Evolutionary conservation across 1,140 invertebrate species (phyloP).

Genomic region (Diprion similis): DNA sequence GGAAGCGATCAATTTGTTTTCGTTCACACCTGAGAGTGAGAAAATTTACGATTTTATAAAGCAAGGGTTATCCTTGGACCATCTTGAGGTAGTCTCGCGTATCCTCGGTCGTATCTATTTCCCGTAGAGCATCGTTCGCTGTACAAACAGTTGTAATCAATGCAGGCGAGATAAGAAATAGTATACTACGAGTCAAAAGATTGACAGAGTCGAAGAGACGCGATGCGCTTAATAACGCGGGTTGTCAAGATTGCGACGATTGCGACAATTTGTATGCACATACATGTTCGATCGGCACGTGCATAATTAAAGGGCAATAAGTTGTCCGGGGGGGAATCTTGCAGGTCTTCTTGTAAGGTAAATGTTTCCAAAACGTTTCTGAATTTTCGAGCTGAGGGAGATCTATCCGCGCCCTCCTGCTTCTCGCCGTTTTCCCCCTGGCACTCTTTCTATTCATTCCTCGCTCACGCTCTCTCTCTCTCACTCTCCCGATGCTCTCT

Average conservation of each 20-base stretch:
- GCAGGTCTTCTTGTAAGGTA: too few relatives aligned
- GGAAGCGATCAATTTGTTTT: too few relatives aligned
- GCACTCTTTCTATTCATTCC: neutral
- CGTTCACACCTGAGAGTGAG: too few relatives aligned
- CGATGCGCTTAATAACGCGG: neutral
- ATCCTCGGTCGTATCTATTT: neutral
- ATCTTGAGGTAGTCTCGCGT: neutral
- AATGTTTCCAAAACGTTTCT: neutral
- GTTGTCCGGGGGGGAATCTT: too few relatives aligned
- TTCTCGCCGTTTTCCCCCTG: neutral
- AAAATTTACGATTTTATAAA: too few relatives aligned
- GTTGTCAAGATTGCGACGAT: neutral
- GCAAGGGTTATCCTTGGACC: neutral
- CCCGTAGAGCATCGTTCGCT: neutral
- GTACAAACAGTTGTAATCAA: conserved; percentile 2
- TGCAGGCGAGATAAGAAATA: neutral
- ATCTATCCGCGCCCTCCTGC: neutral
- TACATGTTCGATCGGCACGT: too few relatives aligned
- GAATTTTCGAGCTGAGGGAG: neutral
- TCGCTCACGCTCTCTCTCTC: neutral
- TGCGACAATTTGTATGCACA: neutral
- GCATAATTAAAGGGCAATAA: too few relatives aligned
- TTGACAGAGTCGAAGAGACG: neutral
- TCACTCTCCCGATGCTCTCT: conserved; percentile 1
- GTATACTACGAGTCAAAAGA: too few relatives aligned